Conservation (phyloP, 2,888 invertebrate species). For the Orgyia antiqua region DNA sequence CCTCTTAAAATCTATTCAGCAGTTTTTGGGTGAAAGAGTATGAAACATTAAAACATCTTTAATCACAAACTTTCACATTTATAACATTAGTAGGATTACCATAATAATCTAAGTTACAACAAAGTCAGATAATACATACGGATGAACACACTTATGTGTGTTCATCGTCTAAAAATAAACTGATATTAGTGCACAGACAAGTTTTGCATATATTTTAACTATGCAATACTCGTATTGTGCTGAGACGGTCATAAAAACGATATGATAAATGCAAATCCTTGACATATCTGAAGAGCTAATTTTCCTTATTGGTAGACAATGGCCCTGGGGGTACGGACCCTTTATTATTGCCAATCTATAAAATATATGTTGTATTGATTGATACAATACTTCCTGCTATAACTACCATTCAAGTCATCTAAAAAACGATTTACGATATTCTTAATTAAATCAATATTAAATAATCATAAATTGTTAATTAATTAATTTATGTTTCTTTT, state of each 20-base stretch:
- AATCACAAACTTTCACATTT: too few relatives aligned
- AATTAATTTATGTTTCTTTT: background rate
- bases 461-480: too few relatives aligned
- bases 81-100: too few relatives aligned
- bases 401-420: conserved; percentile 18
- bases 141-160: too few relatives aligned
- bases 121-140: too few relatives aligned
- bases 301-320: conserved; percentile 55
- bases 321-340: conserved; percentile 45
- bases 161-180: background rate
- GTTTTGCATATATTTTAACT: conserved; percentile 1
- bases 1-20: too few relatives aligned
- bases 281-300: conserved; percentile 47
- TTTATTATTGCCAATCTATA: conserved; percentile 32
- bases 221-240: conserved; percentile 21
- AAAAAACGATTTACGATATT: conserved; percentile 16
- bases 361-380: conserved; percentile 19
- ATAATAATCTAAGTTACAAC: too few relatives aligned
- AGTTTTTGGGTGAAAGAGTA: too few relatives aligned
- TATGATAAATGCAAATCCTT: conserved; percentile 47
- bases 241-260: conserved; percentile 40
- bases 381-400: conserved; percentile 21
- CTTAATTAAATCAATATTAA: too few relatives aligned
- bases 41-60: too few relatives aligned
- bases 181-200: background rate